These are phyloP conservation scores for Smittia aterrima DNA, from an alignment of 2,888 invertebrate species.

Conservation along the genomic window DNA sequence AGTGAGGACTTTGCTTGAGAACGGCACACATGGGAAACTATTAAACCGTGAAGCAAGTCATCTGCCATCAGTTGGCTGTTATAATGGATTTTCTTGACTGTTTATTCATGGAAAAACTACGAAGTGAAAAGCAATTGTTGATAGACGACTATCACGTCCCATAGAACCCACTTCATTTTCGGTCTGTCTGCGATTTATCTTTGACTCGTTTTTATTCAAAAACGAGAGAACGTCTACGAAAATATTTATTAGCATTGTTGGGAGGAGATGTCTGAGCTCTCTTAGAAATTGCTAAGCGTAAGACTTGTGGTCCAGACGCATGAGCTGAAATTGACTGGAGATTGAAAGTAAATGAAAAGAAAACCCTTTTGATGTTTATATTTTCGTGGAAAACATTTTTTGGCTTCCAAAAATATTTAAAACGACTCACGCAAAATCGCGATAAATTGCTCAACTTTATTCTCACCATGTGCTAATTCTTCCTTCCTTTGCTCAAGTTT, in stretches of 20 bases:
- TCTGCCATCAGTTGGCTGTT: slow-evolving; percentile 21
- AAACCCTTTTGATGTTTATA: too few species aligned
- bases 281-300: too few species aligned
- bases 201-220: background rate
- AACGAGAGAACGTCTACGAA: background rate
- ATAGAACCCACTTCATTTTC: slow-evolving; percentile 10
- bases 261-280: too few species aligned
- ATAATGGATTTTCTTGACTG: background rate
- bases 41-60: slow-evolving; percentile 33
- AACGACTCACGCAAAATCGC: slow-evolving; percentile 39
- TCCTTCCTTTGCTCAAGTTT: background rate
- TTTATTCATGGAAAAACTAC: background rate
- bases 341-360: too few species aligned
- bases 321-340: too few species aligned
- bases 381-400: too few species aligned
- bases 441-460: slow-evolving; percentile 40
- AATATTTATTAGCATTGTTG: background rate
- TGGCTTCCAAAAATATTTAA: too few species aligned
- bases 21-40: slow-evolving; percentile 31
- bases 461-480: slow-evolving; percentile 40
- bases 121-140: background rate
- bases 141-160: background rate
- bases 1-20: background rate
- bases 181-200: background rate
- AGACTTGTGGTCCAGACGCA: too few species aligned